phyloP scores from a whole-genome alignment of 2,113 vertebrate genomes.

The Xenopus laevis region DNA sequence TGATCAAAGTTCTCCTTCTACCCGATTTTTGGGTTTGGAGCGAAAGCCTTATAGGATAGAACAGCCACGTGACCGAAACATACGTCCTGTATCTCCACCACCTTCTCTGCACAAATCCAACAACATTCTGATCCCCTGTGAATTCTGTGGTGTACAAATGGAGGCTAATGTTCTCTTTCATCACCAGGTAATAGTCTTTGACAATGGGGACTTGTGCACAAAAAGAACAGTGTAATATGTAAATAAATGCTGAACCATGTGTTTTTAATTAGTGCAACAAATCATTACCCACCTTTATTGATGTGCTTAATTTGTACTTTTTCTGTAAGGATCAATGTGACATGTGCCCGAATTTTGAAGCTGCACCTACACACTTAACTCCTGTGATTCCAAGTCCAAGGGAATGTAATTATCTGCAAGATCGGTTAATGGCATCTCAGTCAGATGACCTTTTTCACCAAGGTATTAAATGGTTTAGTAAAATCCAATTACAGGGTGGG shows the following conservation, averaged over 20 bases:
- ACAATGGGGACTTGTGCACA: no score
- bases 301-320: no score
- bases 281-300: no score
- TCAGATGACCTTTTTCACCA: not conserved
- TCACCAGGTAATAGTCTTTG: conserved; percentile 77
- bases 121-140: conserved; percentile 83
- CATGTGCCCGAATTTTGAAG: conserved; percentile 68
- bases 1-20: conserved; percentile 67
- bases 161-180: conserved; percentile 87
- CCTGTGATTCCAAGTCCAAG: no score
- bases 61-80: conserved; percentile 37
- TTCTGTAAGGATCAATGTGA: conserved; percentile 83
- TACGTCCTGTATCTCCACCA: conserved; percentile 60
- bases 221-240: no score
- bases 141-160: conserved; percentile 88
- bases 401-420: no score
- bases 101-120: conserved; percentile 57
- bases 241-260: no score
- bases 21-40: not conserved
- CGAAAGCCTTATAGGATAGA: conserved; percentile 28
- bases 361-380: no score
- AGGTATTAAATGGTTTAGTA: not conserved
- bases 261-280: no score
- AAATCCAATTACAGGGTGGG: no score
- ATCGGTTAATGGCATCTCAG: not conserved